Evolutionary conservation across 2,797 vertebrate species (phyloP), one percentile per base, ranked within the genome.

Genomic region (Cheirogaleus major): DNA sequence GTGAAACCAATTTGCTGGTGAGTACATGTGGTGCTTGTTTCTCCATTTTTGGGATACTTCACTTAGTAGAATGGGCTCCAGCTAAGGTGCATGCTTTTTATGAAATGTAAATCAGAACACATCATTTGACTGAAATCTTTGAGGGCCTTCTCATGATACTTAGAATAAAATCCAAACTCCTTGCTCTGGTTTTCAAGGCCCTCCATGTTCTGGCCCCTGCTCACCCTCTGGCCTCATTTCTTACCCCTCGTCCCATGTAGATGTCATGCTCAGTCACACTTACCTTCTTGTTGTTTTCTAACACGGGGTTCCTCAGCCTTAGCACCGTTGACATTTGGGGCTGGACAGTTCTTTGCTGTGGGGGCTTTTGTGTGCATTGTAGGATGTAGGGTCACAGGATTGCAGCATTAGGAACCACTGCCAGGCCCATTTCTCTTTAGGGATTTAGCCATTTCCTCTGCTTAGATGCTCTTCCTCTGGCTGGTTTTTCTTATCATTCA

Each of bases 171-270:
- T 52, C 86, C 41, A 13, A 32, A 27, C 14, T 48, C 9, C 63
- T 59, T n/a, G 30, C 18, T 45, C 76, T 13, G 15, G 35, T 27
- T 88, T 2, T 14, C 1, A 7, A 72, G 20, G 73, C 84, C 45
- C 50, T 55, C 3, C 0, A 0, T 43, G 48, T 27, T 2, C 10
- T 1, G 15, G 61, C 18, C 4, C 55, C 22, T 4, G 14, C 70
- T 32, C 10, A 4, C 23, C 5, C 63, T n/a, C 81, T 20, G 30
- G 43, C 67, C 38, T n/a, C 30, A 11, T 70, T 27, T 38, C n/a
- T 84, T 50, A 22, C 0, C 0, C 43, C 45, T 72, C 55, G 5
- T 41, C 7, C 48, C 61, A 7, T 12, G 0, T 4, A 1, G 20
- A 20, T 5, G 8, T 41, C 41, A 30, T 38, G 25, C 55, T 55